Evolutionary conservation across 2,113 vertebrate species (phyloP), one percentile per base, ranked within the genome.

Genomic region (Anolis carolinensis): DNA sequence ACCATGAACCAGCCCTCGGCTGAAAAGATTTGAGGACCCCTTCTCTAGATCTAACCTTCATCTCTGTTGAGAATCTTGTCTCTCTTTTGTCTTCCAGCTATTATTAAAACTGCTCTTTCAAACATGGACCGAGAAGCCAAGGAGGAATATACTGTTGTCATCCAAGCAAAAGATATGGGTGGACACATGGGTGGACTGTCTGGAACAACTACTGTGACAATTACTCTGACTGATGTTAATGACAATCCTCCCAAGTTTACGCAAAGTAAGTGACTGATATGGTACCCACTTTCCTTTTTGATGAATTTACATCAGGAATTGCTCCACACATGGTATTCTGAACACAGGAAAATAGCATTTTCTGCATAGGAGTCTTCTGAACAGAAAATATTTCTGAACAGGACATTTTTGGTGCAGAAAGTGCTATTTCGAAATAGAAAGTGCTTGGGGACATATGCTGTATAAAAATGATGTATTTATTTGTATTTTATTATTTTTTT

Each of bases 141-240:
- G 93, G 98, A 99, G 89, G 98, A 99, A 90, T 99, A 99, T 90
- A 96, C 98, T 88, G 98, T 99, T 16, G 98, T 99, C 87, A 99
- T 99, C 87, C 99, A 99, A 95, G 99, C 98, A 84, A 99, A 99
- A 95, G 99, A 99, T 94, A 99, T 99, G 99, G 99, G 99, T 81
- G 99, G 99, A 89, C 99, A 99, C 89, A 99, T 99, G 93, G 99
- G 99, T 1, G 99, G 99, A 84, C 95, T 99, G 81, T 99, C 98
- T 59, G 98, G 98, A 89, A 99, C 99, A 0, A 99, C 98, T 0
- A 99, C 99, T 0, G 97, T 99, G 84, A 99, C 98, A 5, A 97
- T 99, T 90, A 99, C 97, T 0, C 97, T 99, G 27, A 98, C 97
- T 0, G 99, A 99, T 88, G 97, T 99, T 83, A 99, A 99, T 67